Base-by-base conservation (phyloP, 2,888 invertebrate species). In the Spilosoma lubricipeda region DNA sequence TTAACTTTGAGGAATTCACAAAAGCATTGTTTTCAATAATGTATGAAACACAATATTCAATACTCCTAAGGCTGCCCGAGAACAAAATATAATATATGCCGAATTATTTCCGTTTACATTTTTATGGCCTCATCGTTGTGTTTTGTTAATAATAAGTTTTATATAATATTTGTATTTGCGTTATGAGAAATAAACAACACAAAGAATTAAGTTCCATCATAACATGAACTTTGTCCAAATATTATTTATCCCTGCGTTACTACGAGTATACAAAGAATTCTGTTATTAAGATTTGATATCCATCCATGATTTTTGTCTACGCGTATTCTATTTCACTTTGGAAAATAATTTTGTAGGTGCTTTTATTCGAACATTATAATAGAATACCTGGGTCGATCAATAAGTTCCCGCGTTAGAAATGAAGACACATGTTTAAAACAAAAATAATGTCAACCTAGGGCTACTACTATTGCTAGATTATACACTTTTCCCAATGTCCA, bases 21-120 rank as follows among this genome's bases (percentile, higher is more conserved):
- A 52, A 69, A 18, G 18, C 18, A 45, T 73, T 67, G 33, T 36
- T 30, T 30, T 15, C 4, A 45, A 52, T 73, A 39, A 52, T 56
- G 9, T 67, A 70, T 18, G 36, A 65, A 72, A 77, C 70, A 59
- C 18, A 71, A 30, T 45, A 67, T 70, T 75, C 0, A 72, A 13
- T 52, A 70, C 67, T 76, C 0, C 20, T 80, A 79, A 15, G 82
- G 59, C 7, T 80, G 76, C 72, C 18, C 27, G n/a, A 48, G 33
- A 20, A n/a, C 15, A 3, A 13, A 39, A 59, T 72, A 67, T 81
- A 33, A 73, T 70, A 73, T 65, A n/a, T 56, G 56, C 39, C n/a
- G 23, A 67, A 59, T 74, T 67, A 74, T 74, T 48, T 70, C 36
- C 23, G 27, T 30, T 45, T 8, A 36, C 67, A 74, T 74, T 74